phyloP scores from a whole-genome alignment of 2,888 invertebrate genomes.

The Synergus itoensis region DNA sequence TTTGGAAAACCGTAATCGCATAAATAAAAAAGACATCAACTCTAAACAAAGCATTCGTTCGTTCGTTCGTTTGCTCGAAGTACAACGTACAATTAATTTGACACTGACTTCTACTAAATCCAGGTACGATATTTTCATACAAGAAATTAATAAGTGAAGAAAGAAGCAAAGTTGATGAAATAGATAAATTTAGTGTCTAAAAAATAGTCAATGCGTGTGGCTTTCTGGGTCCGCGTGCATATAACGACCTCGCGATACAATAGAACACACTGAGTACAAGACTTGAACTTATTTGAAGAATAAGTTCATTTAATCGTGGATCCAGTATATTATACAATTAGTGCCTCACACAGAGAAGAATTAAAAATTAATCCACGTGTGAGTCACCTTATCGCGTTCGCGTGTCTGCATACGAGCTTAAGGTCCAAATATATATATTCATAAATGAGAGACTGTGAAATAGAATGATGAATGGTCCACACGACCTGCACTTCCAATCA shows the following conservation, averaged over 20 bases:
- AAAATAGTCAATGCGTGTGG: slow-evolving; percentile 15
- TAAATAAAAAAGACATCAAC: slow-evolving; percentile 53
- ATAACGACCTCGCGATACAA: neutral
- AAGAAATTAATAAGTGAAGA: neutral
- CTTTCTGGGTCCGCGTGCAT: neutral
- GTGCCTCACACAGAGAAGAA: neutral
- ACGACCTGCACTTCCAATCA: slow-evolving; percentile 55
- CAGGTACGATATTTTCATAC: neutral
- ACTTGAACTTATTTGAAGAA: no score
- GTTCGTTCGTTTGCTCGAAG: slow-evolving; percentile 54
- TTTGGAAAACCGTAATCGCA: slow-evolving; percentile 49
- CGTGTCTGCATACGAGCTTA: slow-evolving; percentile 7
- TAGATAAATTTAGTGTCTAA: neutral
- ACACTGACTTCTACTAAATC: neutral
- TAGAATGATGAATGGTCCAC: slow-evolving; percentile 58
- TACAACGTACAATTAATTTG: neutral
- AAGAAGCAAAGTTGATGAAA: neutral
- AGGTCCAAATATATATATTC: slow-evolving; percentile 7
- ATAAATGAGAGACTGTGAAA: neutral
- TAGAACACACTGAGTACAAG: no score
- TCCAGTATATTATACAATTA: no score
- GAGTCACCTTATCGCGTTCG: neutral
- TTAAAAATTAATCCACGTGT: neutral
- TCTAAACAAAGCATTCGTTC: slow-evolving; percentile 51
- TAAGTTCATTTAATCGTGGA: no score